These are phyloP conservation scores for Telenomus remus DNA, from an alignment of 1,140 invertebrate species.

Conservation along the genomic window DNA sequence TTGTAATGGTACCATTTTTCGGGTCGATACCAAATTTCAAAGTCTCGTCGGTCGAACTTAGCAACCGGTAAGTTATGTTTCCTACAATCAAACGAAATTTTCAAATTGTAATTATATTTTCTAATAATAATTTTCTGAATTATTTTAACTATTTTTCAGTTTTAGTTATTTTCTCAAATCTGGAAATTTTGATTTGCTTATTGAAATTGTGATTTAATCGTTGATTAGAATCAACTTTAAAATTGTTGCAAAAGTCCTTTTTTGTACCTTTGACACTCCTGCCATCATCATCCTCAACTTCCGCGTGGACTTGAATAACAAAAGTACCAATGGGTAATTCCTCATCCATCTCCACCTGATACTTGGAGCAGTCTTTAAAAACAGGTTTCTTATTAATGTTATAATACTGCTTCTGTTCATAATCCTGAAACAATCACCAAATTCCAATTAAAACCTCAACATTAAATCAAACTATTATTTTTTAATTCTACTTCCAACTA, in stretches of 20 bases:
- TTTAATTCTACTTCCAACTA: no score
- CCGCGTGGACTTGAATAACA: constrained; percentile 79
- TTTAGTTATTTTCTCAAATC: no score
- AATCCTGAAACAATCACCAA: constrained; percentile 37
- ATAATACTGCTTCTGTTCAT: constrained; percentile 57
- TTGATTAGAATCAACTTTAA: no score
- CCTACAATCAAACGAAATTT: constrained; percentile 57
- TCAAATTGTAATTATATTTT: background rate
- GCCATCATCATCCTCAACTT: constrained; percentile 77
- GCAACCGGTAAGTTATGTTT: constrained; percentile 86
- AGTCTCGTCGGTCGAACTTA: constrained; percentile 83
- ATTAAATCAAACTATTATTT: no score
- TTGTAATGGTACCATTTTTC: constrained; percentile 83
- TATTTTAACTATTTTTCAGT: no score
- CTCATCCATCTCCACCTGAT: constrained; percentile 82
- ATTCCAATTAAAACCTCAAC: constrained; percentile 27
- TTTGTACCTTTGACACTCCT: constrained; percentile 14
- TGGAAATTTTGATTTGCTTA: no score
- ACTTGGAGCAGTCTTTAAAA: constrained; percentile 83
- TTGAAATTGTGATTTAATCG: no score
- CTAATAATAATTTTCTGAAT: background rate
- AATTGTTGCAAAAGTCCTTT: no score
- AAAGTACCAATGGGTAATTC: constrained; percentile 78
- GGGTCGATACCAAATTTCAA: constrained; percentile 87
- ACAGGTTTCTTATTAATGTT: constrained; percentile 83